Conservation (phyloP, 2,797 vertebrate species). For the Phoeniculus purpureus region DNA sequence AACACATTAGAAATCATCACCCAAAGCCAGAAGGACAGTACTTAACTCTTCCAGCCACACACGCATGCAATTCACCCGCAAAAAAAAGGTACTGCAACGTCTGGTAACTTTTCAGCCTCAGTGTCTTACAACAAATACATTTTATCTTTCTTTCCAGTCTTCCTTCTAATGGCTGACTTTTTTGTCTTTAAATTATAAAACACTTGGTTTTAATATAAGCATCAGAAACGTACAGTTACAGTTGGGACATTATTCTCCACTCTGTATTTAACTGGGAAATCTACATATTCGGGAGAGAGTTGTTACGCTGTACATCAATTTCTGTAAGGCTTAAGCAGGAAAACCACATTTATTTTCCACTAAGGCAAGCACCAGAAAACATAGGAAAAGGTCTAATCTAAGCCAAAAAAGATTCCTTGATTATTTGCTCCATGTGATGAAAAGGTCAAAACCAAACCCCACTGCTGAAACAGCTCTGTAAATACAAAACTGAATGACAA, state of each 20-base stretch:
- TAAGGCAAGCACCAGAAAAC: background rate
- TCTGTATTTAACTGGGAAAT: background rate
- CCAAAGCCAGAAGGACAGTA: background rate
- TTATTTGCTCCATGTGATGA: background rate
- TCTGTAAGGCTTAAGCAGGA: background rate
- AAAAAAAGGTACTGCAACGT: background rate
- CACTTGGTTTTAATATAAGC: background rate
- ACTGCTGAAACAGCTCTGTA: background rate
- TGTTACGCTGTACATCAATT: background rate
- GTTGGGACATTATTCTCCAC: background rate
- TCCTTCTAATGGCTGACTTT: background rate
- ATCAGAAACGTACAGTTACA: background rate
- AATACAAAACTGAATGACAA: background rate
- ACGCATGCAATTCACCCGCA: background rate
- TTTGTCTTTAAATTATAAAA: background rate
- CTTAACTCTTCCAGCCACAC: background rate
- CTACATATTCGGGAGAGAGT: background rate
- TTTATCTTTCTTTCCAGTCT: background rate
- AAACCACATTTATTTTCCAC: background rate
- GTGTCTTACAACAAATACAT: background rate
- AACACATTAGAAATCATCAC: background rate
- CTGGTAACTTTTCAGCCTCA: background rate
- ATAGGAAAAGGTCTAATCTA: background rate
- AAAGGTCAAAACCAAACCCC: background rate
- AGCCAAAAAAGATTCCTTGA: background rate